These are phyloP conservation scores for Xyrichtys novacula DNA, from an alignment of 2,797 vertebrate species.

Conservation along the genomic window DNA sequence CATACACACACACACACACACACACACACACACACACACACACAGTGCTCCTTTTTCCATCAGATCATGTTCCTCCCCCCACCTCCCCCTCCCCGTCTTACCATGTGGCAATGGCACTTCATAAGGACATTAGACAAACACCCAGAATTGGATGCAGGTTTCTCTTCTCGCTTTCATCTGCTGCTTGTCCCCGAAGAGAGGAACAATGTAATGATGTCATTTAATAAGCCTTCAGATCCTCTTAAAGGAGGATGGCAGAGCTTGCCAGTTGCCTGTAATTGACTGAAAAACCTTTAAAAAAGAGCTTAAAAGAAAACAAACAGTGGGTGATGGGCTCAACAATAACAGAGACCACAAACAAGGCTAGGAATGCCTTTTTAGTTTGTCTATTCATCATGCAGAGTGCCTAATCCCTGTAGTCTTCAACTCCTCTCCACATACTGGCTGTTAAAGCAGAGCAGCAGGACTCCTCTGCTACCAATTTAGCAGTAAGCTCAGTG, in stretches of 20 bases:
- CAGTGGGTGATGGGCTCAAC: slow-evolving; percentile 68
- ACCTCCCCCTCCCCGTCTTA: slow-evolving; percentile 54
- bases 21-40: slow-evolving; percentile 45
- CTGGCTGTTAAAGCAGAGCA: slow-evolving; percentile 72
- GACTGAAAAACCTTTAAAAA: slow-evolving; percentile 72
- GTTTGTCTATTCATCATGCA: slow-evolving; percentile 76
- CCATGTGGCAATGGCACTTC: slow-evolving; percentile 81
- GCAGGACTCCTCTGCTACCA: slow-evolving; percentile 78
- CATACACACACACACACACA: slow-evolving; percentile 43
- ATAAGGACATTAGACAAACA: slow-evolving; percentile 84
- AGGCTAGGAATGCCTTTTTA: slow-evolving; percentile 76
- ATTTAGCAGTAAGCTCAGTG: slow-evolving; percentile 74
- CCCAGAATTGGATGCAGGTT: slow-evolving; percentile 84
- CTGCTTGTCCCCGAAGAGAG: slow-evolving; percentile 79
- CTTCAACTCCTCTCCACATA: slow-evolving; percentile 56
- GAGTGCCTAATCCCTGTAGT: slow-evolving; percentile 65
- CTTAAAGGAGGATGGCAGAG: slow-evolving; percentile 73
- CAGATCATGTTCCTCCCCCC: slow-evolving; percentile 66
- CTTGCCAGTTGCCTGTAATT: slow-evolving; percentile 81
- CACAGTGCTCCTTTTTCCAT: slow-evolving; percentile 67
- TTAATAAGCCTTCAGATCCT: slow-evolving; percentile 78
- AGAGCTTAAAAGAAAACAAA: slow-evolving; percentile 63
- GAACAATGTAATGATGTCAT: slow-evolving; percentile 84
- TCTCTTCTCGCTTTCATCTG: slow-evolving; percentile 80
- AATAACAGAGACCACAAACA: slow-evolving; percentile 81